A percentile compares a stretch with the other conserved stretches of the same genome.
phyloP scores from a whole-genome alignment of 2,888 invertebrate genomes.

The Lasioglossum figueresi region DNA sequence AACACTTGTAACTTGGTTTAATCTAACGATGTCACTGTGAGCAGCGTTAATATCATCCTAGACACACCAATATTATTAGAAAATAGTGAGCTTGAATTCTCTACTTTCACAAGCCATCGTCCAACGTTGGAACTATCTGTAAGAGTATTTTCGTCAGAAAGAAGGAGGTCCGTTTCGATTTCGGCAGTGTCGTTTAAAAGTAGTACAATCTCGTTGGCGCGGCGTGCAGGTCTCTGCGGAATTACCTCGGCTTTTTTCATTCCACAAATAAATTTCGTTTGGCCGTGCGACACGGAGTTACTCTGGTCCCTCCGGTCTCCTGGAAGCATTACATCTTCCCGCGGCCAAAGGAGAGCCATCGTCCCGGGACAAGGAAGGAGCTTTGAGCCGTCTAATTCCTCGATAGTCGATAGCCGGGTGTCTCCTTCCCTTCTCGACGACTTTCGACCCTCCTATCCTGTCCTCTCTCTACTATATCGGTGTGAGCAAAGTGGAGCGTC shows the following conservation, averaged over 20 bases:
- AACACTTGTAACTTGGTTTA: not conserved
- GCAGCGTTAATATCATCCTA: too few relatives aligned
- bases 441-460: constrained; percentile 30
- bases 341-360: constrained; percentile 39
- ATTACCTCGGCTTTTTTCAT: constrained; percentile 17
- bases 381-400: constrained; percentile 66
- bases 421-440: constrained; percentile 33
- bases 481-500: constrained; percentile 46
- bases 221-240: constrained; percentile 16
- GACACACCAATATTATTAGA: too few relatives aligned
- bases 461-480: constrained; percentile 3
- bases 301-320: constrained; percentile 46
- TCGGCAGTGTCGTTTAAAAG: constrained; percentile 39
- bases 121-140: not conserved
- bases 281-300: constrained; percentile 31
- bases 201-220: not conserved
- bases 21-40: not conserved
- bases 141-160: not conserved
- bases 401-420: constrained; percentile 49
- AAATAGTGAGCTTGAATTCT: too few relatives aligned
- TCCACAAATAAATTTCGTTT: constrained; percentile 46
- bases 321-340: constrained; percentile 49
- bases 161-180: not conserved
- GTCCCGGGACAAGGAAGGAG: constrained; percentile 50
- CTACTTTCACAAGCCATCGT: too few relatives aligned